Evolutionary conservation across 2,888 invertebrate species (phyloP), one percentile per base, ranked within the genome.

Genomic region (Eupithecia subfuscata): DNA sequence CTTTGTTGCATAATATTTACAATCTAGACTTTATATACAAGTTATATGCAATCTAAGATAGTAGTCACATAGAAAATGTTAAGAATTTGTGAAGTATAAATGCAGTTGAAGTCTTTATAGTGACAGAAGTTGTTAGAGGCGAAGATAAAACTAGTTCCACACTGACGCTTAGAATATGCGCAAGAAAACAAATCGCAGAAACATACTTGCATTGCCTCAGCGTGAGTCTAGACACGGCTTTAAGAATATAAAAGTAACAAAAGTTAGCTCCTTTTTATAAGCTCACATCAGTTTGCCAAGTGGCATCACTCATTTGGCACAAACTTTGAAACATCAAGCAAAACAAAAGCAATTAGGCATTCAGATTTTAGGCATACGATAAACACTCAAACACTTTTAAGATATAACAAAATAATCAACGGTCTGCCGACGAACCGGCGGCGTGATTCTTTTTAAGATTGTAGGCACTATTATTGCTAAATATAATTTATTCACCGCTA

Each of bases 401-500:
- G 91, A 88, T 87, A 91, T 90, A 94, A 93, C 91, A 91, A 91
- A 92, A 89, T 89, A 91, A 92, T 86, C 89, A 91, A 92, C 88
- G 84, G 85, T 86, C 67, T 79, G 84, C 88, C 89, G 87, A 86
- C 87, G 80, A 75, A 87, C 88, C 86, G 88, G 87, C 86, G 88
- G 87, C 85, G 85, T 85, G 86, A 90, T 89, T 94, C 94, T 94
- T 94, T 92, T 88, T 87, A 94, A 94, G 93, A 94, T 88, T 89
- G 86, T 91, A 94, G 94, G 94, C 94, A 94, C 94, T 94, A 94
- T 90, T 94, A 94, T 94, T 94, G 94, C 94, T 94, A 94, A 92
- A 93, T 92, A 92, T 92, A 92, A 91, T 91, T 92, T 91, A 91
- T 87, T 86, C 87, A 84, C 86, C 91, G 91, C 92, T 90, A 92